Evolutionary conservation across 2,113 vertebrate genomes (phyloP).

Genomic region (Vicugna pacos): DNA sequence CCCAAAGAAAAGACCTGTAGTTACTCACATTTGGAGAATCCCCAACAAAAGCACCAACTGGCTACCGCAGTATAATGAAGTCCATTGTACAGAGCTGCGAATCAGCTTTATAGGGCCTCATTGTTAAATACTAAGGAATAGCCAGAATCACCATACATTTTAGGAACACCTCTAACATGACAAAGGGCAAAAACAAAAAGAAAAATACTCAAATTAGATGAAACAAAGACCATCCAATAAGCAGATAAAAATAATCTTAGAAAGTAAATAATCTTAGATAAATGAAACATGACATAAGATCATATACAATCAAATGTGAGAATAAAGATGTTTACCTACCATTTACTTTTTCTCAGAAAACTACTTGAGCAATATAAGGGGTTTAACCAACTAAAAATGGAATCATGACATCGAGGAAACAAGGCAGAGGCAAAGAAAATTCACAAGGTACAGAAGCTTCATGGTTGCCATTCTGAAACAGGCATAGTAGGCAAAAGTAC

Average conservation of each 20-base stretch:
- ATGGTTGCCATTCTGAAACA: background rate
- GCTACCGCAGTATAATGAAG: background rate
- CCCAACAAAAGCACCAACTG: background rate
- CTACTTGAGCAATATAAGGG: background rate
- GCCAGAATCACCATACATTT: background rate
- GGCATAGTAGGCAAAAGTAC: background rate
- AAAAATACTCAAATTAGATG: background rate
- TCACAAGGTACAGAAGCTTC: background rate
- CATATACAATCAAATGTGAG: background rate
- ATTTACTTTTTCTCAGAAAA: conserved; percentile 33
- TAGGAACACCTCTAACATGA: background rate
- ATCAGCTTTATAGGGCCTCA: background rate
- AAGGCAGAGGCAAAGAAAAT: conserved; percentile 9
- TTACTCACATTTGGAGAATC: background rate
- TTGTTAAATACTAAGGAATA: background rate
- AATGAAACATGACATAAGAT: background rate
- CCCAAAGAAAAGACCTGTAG: background rate
- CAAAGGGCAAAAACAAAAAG: background rate
- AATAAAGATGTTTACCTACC: background rate
- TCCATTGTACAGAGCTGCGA: background rate
- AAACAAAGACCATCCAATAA: background rate
- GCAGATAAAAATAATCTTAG: conserved; percentile 28
- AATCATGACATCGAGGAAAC: background rate
- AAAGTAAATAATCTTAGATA: conserved; percentile 20
- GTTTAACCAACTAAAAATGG: background rate